A percentile compares a stretch with the other conserved stretches of the same genome.
Conservation (phyloP, 2,113 vertebrate genomes). For the Scalopus aquaticus region DNA sequence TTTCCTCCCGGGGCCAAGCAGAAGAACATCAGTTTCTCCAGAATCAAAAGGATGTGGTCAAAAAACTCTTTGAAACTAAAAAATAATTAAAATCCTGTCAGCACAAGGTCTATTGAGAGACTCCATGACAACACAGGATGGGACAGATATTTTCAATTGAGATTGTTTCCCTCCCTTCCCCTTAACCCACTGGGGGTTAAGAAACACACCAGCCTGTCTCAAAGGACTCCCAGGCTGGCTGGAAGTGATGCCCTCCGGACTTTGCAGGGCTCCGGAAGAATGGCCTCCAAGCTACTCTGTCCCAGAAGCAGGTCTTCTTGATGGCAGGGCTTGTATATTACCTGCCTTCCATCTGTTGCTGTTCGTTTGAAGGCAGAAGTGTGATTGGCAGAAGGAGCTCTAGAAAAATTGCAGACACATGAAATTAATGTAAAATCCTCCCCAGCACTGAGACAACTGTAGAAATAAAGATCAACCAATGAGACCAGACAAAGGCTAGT, state of each 20-base stretch:
- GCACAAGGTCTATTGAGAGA: neutral
- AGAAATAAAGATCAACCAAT: neutral
- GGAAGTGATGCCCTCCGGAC: neutral
- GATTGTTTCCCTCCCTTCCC: neutral
- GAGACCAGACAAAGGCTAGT: neutral
- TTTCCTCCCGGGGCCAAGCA: rapidly evolving
- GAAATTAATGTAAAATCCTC: neutral
- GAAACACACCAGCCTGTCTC: neutral
- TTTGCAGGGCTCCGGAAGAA: neutral
- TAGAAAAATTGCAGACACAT: neutral
- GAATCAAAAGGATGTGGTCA: neutral
- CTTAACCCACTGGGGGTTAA: too few relatives aligned
- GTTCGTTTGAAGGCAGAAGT: neutral
- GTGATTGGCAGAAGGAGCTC: neutral
- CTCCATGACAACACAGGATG: neutral
- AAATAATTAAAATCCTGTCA: neutral
- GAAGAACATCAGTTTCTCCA: neutral
- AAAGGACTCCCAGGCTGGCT: neutral
- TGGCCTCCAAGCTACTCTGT: neutral
- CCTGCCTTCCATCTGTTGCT: neutral
- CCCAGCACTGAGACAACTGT: neutral
- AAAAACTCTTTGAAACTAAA: constrained; percentile 8
- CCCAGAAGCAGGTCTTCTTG: neutral
- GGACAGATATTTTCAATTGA: neutral
- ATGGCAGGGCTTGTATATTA: too few relatives aligned